A percentile compares a stretch with the other conserved stretches of the same genome.
phyloP scores from a whole-genome alignment of 2,113 vertebrate species.

The Ptychochromis oligacanthus region DNA sequence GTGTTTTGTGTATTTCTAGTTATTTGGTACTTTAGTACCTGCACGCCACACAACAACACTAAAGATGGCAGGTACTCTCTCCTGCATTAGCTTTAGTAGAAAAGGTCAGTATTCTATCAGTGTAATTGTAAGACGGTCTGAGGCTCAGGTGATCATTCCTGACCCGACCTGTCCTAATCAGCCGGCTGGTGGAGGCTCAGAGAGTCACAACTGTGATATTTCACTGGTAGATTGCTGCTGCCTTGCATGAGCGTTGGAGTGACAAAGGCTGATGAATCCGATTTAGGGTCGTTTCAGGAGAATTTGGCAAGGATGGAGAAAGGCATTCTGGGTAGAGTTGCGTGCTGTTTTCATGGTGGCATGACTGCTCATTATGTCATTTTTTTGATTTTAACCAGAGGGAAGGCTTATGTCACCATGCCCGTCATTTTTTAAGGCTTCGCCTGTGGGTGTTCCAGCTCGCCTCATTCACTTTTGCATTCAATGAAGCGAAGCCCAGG shows the following conservation, averaged over 20 bases:
- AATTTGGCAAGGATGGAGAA: conserved; percentile 38
- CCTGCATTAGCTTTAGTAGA: conserved; percentile 36
- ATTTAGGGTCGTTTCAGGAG: conserved; percentile 53
- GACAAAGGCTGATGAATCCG: conserved; percentile 47
- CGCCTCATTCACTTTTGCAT: conserved; percentile 6
- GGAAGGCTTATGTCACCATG: conserved; percentile 54
- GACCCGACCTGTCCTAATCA: conserved; percentile 51
- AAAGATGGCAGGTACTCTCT: conserved; percentile 6
- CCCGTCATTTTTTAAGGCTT: conserved; percentile 47
- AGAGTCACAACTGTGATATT: conserved; percentile 37
- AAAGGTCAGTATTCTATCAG: conserved; percentile 61
- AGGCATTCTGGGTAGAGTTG: conserved; percentile 64
- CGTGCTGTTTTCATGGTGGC: conserved; percentile 62
- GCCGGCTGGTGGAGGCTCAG: conserved; percentile 31
- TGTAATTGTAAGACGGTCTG: conserved; percentile 41
- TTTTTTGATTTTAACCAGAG: conserved; percentile 57
- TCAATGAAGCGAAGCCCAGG: conserved; percentile 22
- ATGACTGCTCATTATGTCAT: conserved; percentile 64
- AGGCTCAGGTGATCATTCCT: conserved; percentile 63
- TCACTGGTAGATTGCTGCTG: conserved; percentile 24
- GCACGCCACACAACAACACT: conserved; percentile 5
- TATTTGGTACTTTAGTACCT: conserved; percentile 32
- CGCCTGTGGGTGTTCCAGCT: conserved; percentile 20
- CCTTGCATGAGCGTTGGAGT: conserved; percentile 20
- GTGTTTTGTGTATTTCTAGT: conserved; percentile 21